Percentiles rank a stretch among this genome's conserved stretches.
Evolutionary conservation across 2,888 invertebrate genomes (phyloP).

Genomic region (Pachycephus smyrnensis): DNA sequence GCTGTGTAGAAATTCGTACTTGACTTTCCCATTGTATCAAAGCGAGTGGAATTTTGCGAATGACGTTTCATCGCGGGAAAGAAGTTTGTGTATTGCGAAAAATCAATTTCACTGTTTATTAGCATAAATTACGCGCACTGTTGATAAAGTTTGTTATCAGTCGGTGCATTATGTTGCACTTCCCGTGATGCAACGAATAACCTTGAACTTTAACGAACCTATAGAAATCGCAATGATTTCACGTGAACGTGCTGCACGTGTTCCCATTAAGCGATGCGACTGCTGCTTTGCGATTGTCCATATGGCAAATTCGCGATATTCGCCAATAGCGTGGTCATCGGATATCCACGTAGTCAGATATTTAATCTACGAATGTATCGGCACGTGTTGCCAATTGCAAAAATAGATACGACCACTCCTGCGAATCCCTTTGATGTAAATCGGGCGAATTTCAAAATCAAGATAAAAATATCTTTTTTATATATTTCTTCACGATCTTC

Average conservation of each 20-base stretch:
- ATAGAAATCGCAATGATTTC: background rate
- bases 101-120: background rate
- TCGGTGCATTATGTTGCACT: background rate
- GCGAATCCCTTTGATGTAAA: too few relatives aligned
- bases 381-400: too few relatives aligned
- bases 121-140: background rate
- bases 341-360: too few relatives aligned
- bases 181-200: background rate
- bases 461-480: too few relatives aligned
- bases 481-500: too few relatives aligned
- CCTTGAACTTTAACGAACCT: background rate
- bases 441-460: too few relatives aligned
- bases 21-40: background rate
- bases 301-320: background rate
- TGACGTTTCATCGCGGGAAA: background rate
- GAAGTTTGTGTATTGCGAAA: background rate
- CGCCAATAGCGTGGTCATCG: too few relatives aligned
- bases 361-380: too few relatives aligned
- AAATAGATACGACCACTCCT: too few relatives aligned
- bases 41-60: background rate
- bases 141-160: background rate
- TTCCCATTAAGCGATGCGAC: background rate
- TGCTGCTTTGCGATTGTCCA: background rate
- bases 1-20: background rate
- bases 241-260: background rate